Evolutionary conservation across 2,888 invertebrate genomes (phyloP), one percentile per base, ranked within the genome.

Genomic region (Pyrrhosoma nymphula): DNA sequence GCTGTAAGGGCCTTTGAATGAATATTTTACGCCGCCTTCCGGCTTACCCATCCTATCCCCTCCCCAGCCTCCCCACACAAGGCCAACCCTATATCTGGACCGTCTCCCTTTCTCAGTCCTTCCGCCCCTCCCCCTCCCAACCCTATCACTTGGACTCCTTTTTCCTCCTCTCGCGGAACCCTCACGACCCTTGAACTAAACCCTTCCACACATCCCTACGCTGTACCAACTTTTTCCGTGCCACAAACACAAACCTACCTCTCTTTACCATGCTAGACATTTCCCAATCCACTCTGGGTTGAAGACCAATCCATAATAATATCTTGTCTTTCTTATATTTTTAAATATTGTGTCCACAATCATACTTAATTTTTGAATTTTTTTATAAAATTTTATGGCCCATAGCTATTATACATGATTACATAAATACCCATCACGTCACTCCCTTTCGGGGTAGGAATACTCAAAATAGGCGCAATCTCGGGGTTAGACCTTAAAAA

Each of bases 21-120:
- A 93, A 93, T 93, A 93, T 93, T 93, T 93, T 93, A 93, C 63
- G 63, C 39, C 12, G n/a, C 47, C 93, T 93, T 93, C 91, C 93
- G 93, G 93, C 47, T 69, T 69, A 69, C 35, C 93, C 47, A 47
- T 47, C 93, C 30, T 35, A 30, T n/a, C 26, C 39, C 18, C 93
- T 69, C 10, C 39, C 16, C n/a, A 35, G 35, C 82, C 16, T 35
- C 12, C 82, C 1, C 82, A 23, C 23, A 8, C 18, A 23, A 1
- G 26, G 18, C 12, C 82, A 4, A 23, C 16, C 14, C 35, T n/a
- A 16, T 82, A 0, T 26, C 35, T 35, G 30, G 35, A 18, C 30
- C 35, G 16, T 30, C 82, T 35, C 82, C 12, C 82, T 82, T 26
- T 82, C 30, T 30, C 82, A 35, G 6, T 30, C 16, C 35, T 35